These are phyloP conservation scores for Catharus minimus DNA, from an alignment of 2,113 vertebrate species.

Conservation along the genomic window DNA sequence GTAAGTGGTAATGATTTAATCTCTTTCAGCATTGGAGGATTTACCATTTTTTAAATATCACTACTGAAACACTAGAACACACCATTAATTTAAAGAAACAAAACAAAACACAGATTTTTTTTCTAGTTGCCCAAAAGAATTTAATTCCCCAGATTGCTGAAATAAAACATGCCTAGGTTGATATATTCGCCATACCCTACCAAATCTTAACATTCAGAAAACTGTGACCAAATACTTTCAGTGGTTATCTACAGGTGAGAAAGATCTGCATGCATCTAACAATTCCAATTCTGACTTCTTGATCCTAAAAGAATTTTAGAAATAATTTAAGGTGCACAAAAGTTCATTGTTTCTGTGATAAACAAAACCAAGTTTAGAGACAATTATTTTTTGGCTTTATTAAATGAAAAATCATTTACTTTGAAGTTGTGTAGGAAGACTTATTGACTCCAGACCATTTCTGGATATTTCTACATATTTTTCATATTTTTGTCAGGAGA, in stretches of 20 bases:
- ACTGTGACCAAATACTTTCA: not conserved
- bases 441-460: not conserved
- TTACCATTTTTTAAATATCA: not conserved
- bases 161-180: not conserved
- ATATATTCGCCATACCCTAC: not conserved
- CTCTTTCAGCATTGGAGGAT: not conserved
- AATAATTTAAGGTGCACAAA: not conserved
- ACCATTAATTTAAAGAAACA: not conserved
- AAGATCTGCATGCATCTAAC: not conserved
- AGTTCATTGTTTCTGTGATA: no score
- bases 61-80: not conserved
- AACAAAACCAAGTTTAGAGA: no score
- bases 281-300: not conserved
- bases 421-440: not conserved
- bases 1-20: not conserved
- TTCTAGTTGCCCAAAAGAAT: not conserved
- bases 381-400: not conserved
- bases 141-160: not conserved
- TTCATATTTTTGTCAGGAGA: not conserved
- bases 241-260: not conserved
- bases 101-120: not conserved
- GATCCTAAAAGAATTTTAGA: not conserved
- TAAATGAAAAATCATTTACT: not conserved
- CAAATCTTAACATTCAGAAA: not conserved
- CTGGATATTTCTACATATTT: not conserved